These are phyloP conservation scores for Periplaneta americana DNA, from an alignment of 1,140 invertebrate species.

Conservation along the genomic window DNA sequence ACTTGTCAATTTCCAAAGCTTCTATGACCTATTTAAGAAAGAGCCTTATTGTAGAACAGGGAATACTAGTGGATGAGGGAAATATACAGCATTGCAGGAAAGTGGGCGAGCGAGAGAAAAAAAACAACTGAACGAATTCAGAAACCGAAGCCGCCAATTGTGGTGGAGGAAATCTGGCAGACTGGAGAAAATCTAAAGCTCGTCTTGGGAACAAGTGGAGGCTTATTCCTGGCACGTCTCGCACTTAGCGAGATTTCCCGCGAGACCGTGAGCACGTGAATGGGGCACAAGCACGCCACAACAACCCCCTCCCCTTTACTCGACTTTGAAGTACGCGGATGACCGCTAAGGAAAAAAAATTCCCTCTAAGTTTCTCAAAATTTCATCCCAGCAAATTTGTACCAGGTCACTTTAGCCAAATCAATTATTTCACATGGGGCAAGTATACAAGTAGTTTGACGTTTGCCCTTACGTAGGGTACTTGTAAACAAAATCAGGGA, in stretches of 20 bases:
- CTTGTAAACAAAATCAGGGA: too few relatives aligned
- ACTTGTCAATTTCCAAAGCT: background rate
- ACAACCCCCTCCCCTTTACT: background rate
- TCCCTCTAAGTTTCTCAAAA: background rate
- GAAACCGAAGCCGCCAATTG: background rate
- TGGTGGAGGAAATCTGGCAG: conserved; percentile 3
- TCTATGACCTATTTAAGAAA: background rate
- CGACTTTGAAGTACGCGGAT: background rate
- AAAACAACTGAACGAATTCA: background rate
- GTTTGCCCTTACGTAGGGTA: too few relatives aligned
- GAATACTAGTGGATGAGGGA: background rate
- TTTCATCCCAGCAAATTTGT: background rate
- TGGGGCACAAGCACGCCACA: conserved; percentile 1
- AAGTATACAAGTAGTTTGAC: too few relatives aligned
- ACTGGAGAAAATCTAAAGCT: too few relatives aligned
- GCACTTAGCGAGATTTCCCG: conserved; percentile 18
- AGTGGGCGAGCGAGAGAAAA: background rate
- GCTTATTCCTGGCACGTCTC: conserved; percentile 14
- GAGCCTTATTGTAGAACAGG: background rate
- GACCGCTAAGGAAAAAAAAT: background rate
- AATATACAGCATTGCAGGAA: background rate
- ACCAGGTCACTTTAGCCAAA: background rate
- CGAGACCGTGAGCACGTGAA: conserved; percentile 1
- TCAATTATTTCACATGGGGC: background rate
- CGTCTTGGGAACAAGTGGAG: background rate